Evolutionary conservation across 2,888 invertebrate species (phyloP).

Genomic region (Lithophane socia): DNA sequence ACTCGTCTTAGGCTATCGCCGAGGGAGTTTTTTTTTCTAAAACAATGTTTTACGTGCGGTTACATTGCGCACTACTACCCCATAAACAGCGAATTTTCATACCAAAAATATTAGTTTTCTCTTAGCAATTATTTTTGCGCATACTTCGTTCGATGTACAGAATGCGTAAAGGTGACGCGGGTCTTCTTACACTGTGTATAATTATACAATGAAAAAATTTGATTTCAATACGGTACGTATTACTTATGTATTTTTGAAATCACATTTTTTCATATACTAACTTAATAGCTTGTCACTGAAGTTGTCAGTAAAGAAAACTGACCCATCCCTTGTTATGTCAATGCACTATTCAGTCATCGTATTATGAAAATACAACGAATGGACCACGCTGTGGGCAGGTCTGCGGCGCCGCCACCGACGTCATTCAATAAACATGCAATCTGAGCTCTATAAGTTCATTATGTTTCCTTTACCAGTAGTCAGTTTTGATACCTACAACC

Average conservation of each 20-base stretch:
- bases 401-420: conserved; percentile 42
- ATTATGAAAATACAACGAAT: conserved; percentile 69
- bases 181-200: not conserved
- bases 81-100: not conserved
- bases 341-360: conserved; percentile 66
- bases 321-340: conserved; percentile 64
- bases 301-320: conserved; percentile 58
- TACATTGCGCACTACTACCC: not conserved
- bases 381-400: conserved; percentile 51
- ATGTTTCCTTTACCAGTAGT: conserved; percentile 64
- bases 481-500: conserved; percentile 57
- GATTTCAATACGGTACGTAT: not conserved
- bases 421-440: conserved; percentile 67
- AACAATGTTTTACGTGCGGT: not conserved
- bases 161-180: not conserved
- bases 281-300: conserved; percentile 29
- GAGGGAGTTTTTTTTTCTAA: not conserved
- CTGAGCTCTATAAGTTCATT: conserved; percentile 60
- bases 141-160: not conserved
- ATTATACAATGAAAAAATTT: not conserved
- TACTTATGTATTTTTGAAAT: conserved; percentile 5
- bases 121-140: not conserved
- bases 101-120: not conserved
- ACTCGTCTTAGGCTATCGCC: not conserved
- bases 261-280: conserved; percentile 44